Evolutionary conservation across 2,113 vertebrate species (phyloP), one percentile per base, ranked within the genome.

Genomic region (Melanotaenia duboulayi): DNA sequence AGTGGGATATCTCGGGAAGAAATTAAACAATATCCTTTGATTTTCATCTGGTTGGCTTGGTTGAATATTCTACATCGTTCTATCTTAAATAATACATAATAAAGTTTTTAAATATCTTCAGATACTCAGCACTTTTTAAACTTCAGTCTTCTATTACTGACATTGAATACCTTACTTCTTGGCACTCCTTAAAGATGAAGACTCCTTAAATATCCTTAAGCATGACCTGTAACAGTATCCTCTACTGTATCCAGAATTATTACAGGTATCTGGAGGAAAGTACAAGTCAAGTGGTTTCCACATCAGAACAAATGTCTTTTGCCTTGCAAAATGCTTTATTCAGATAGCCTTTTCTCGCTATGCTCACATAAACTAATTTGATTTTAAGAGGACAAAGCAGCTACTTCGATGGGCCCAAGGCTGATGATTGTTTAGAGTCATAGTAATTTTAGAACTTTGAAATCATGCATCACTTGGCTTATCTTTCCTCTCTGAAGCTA

Each of bases 1-100:
- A 11, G 59, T 23, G 28, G 74, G 55, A 66, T 32, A 63, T 16
- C 39, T 23, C 16, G 28, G 42, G 32, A 77, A 58, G 56, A 69
- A 77, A 82, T 63, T 37, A 64, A 76, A 76, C 59, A 56, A 59
- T 25, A 59, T 37, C 17, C 16, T 42, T 49, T 28, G 25, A 19
- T 62, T 81, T 48, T 25, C 20, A 24, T 39, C 46, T 4, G 1
- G 50, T 6, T n/a, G 40, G 13, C 19, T 48, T 19, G 17, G 1
- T 19, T 48, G 17, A 19, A 16, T 48, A 48, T n/a, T 48, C 44
- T 48, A 19, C 44, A 19, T 19, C 4, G 44, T 48, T 48, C 44
- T n/a, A n/a, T 48, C 44, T 48, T 35, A 7, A 35, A 9, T 35
- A 35, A 35, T 35, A 35, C 7, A 35, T 35, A 35, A 35, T 35